Evolutionary conservation across 1,140 invertebrate species (phyloP), one percentile per base, ranked within the genome.

Genomic region (Drosophila ogumai): DNA sequence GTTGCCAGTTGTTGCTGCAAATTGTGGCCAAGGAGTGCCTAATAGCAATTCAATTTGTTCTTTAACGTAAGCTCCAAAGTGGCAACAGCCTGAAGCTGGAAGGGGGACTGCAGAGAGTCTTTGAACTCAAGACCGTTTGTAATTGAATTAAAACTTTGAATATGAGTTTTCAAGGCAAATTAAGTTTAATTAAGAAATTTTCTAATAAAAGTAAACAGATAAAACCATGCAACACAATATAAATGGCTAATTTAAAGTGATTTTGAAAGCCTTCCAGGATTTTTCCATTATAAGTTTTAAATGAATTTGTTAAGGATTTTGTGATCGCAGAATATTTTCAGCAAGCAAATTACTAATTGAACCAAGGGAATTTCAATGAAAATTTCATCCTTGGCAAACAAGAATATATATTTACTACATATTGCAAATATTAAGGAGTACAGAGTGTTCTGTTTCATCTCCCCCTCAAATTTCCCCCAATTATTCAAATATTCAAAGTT

Each of bases 21-120:
- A 49, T 72, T 71, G 44, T 50, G 32, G 68, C 52, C 73, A 54
- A 44, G 12, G 10, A 66, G 54, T 75, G 73, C 72, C 72, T 75
- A 75, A 75, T 75, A 58, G 73, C 60, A 75, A 75, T 75, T 75
- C 72, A 75, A 75, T 75, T 75, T 66, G 73, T 65, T 66, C 52
- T 40, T 41, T 72, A 72, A 72, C 68, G 22, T 72, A 72, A 72
- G 68, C 68, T 43, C 17, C 31, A 31, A 58, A 40, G 49, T 58
- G 67, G 64, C 50, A 69, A 71, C 64, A 69, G 55, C 67, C 69
- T 59, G 52, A 28, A 31, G 66, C 25, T 28, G 47, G 32, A 43
- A 10, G 15, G 28, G 28, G 6, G 41, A 22, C 17, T 36, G 15
- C 19, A 22, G 10, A 5, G 17, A 66, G 34, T 50, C 31, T 31